A percentile compares a stretch with the other conserved stretches of the same genome.
Conservation (phyloP, 35 echinoderm and acorn worm genomes). For the Heliocidaris erythrogramma region DNA sequence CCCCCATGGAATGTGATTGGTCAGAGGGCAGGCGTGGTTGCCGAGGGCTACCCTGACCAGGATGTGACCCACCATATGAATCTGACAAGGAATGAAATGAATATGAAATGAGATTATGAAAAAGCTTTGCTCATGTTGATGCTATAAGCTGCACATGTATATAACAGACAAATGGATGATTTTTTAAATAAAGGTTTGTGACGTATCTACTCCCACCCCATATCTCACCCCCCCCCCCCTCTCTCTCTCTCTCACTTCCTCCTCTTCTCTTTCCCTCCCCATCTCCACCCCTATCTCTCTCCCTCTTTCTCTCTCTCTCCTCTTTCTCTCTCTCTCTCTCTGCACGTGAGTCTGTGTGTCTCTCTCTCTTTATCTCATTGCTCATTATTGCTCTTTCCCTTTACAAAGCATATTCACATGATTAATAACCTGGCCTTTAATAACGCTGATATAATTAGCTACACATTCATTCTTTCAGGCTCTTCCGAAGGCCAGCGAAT, state of each 20-base stretch:
- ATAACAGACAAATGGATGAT: background rate
- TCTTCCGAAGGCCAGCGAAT: background rate
- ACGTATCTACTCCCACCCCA: background rate
- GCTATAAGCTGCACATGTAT: background rate
- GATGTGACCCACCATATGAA: background rate
- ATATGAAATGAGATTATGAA: background rate
- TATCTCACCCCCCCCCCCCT: background rate
- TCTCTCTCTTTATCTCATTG: too few species aligned
- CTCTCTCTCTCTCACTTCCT: too few species aligned
- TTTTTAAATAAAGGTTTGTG: background rate
- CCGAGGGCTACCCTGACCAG: constrained; percentile 13
- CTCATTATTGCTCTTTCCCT: too few species aligned
- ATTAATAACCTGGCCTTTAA: too few species aligned
- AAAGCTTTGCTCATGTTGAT: background rate
- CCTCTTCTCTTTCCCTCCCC: too few species aligned
- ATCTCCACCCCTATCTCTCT: too few species aligned
- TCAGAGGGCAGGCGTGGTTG: constrained; percentile 27
- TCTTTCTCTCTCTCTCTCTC: too few species aligned
- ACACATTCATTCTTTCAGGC: background rate
- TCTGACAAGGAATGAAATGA: background rate
- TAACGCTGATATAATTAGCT: too few species aligned
- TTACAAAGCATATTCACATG: too few species aligned
- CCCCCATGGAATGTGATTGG: constrained; percentile 25
- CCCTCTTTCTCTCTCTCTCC: too few species aligned
- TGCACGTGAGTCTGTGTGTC: too few species aligned